phyloP scores from a whole-genome alignment of 2,888 invertebrate species.

The Zaprionus bogoriensis region DNA sequence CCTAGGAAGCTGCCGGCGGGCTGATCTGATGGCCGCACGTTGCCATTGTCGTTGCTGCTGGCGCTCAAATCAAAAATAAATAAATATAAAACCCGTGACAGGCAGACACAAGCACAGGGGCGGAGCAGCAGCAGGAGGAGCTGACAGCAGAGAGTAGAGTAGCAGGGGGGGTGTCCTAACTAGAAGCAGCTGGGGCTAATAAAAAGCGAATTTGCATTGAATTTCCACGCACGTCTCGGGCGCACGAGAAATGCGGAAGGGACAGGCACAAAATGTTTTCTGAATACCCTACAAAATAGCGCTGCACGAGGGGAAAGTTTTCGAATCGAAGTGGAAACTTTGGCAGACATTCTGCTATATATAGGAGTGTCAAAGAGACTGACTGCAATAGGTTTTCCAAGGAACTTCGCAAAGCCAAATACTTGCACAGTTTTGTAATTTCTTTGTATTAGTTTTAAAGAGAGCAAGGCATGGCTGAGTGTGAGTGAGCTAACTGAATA shows the following conservation, averaged over 20 bases:
- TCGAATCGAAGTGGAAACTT: neutral
- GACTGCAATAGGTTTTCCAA: no score
- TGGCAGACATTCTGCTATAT: no score
- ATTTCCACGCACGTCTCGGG: constrained; percentile 49
- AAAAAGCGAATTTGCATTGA: constrained; percentile 67
- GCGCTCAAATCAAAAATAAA: constrained; percentile 71
- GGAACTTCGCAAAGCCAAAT: no score
- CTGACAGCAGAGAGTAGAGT: neutral
- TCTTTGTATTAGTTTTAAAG: no score
- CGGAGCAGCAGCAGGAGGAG: neutral
- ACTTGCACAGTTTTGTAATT: no score
- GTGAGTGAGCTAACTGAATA: no score
- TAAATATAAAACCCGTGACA: constrained; percentile 65
- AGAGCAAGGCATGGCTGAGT: no score
- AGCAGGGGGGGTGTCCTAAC: constrained; percentile 21
- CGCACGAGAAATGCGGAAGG: constrained; percentile 16
- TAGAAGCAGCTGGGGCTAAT: constrained; percentile 60
- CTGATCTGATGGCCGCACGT: constrained; percentile 32
- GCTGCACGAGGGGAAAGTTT: neutral
- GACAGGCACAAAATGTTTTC: neutral
- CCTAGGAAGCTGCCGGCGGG: constrained; percentile 13
- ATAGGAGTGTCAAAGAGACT: no score
- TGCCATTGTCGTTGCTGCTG: constrained; percentile 24
- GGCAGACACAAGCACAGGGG: constrained; percentile 14
- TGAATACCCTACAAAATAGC: constrained; percentile 16